phyloP scores from a whole-genome alignment of 2,113 vertebrate genomes.

The Tursiops truncatus region DNA sequence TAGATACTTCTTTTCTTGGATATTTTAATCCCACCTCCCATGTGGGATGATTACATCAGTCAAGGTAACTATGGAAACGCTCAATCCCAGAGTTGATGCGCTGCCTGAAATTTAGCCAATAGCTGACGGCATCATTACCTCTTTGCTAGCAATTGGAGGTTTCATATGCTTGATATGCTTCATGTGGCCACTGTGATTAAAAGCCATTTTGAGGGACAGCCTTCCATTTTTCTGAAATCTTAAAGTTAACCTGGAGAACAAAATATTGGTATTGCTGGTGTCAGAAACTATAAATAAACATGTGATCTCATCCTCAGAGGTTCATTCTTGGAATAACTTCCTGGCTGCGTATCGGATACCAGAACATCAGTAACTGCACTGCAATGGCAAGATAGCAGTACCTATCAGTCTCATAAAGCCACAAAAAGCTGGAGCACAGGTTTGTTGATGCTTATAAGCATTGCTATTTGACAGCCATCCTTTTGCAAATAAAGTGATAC shows the following conservation, averaged over 20 bases:
- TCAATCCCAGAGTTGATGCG: background rate
- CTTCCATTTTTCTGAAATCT: background rate
- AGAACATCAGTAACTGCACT: background rate
- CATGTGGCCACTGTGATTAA: background rate
- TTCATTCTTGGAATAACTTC: background rate
- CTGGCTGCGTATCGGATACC: background rate
- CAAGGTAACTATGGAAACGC: slow-evolving; percentile 58
- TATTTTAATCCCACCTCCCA: slow-evolving; percentile 50
- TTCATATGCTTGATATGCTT: background rate
- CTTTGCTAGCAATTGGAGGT: background rate
- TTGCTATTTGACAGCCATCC: background rate
- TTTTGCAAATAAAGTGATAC: background rate
- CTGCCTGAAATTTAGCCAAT: background rate
- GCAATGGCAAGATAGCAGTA: background rate
- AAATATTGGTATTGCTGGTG: background rate
- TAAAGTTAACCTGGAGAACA: slow-evolving; percentile 21
- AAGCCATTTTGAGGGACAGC: background rate
- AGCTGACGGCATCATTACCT: background rate
- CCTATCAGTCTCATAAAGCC: background rate
- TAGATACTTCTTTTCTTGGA: background rate
- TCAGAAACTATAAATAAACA: slow-evolving; percentile 11
- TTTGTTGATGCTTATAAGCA: background rate
- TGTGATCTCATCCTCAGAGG: background rate
- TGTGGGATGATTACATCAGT: slow-evolving; percentile 22
- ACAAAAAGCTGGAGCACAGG: background rate